Evolutionary conservation across 2,888 invertebrate species (phyloP).

Genomic region (Sthenelais limicola): DNA sequence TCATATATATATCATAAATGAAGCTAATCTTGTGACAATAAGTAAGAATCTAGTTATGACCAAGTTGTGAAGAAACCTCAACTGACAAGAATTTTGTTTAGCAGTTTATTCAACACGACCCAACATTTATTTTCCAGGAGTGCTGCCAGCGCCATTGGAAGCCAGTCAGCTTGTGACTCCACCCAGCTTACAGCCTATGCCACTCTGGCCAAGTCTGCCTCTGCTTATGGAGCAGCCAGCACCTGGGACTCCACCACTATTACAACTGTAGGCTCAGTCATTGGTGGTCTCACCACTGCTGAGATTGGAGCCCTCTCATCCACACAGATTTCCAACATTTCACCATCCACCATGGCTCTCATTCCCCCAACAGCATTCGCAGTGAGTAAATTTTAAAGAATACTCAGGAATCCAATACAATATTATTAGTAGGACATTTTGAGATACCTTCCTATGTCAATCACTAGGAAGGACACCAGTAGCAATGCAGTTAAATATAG

Average conservation of each 20-base stretch:
- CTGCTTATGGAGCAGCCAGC: not conserved
- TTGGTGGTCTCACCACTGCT: not conserved
- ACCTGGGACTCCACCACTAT: conserved; percentile 1
- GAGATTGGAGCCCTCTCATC: not conserved
- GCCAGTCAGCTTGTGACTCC: not conserved
- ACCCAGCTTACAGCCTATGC: not conserved
- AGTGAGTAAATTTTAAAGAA: not conserved
- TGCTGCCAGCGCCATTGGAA: not conserved
- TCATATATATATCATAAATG: no score
- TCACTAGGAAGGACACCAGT: no score
- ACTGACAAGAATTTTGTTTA: no score
- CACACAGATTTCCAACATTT: not conserved
- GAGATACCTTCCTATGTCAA: no score
- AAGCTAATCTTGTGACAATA: no score
- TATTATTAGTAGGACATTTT: not conserved
- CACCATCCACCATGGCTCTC: not conserved
- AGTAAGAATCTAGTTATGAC: no score
- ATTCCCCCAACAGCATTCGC: not conserved
- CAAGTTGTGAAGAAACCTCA: no score
- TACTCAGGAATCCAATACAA: not conserved
- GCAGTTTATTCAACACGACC: no score
- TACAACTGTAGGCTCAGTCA: not conserved
- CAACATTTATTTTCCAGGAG: no score
- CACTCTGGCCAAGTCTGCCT: not conserved
- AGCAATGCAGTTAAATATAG: no score